Evolutionary conservation across 2,888 invertebrate species (phyloP).

Genomic region (Argyresthia albistria): DNA sequence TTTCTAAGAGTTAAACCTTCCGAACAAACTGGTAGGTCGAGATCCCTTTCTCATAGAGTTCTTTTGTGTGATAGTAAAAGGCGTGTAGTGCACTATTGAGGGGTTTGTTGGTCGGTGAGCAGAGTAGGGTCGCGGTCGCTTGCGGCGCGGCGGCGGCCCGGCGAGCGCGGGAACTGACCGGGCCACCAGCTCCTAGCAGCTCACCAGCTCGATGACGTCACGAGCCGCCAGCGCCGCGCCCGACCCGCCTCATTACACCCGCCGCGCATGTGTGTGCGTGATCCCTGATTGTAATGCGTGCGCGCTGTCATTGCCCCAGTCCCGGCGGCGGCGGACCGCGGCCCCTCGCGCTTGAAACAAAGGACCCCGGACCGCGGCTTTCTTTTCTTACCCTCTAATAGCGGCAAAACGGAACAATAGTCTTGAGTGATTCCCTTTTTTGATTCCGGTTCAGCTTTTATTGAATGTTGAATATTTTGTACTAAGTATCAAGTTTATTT

Average conservation of each 20-base stretch:
- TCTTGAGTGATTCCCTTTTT: background rate
- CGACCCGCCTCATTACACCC: background rate
- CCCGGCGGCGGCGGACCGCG: conserved; percentile 5
- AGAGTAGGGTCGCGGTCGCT: conserved; percentile 30
- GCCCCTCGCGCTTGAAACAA: conserved; percentile 46
- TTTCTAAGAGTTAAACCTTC: conserved; percentile 52
- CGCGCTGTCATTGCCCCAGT: conserved; percentile 53
- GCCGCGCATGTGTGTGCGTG: conserved; percentile 20
- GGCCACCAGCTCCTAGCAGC: no score
- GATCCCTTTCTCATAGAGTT: conserved; percentile 70
- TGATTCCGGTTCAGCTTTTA: background rate
- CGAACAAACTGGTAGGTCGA: conserved; percentile 69
- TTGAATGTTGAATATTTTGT: no score
- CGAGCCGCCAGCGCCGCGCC: background rate
- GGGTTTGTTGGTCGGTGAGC: conserved; percentile 28
- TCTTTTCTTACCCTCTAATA: conserved; percentile 1
- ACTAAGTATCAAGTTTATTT: no score
- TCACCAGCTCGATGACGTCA: background rate
- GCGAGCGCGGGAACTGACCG: no score
- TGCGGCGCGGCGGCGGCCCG: conserved; percentile 5
- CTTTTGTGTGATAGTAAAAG: conserved; percentile 64
- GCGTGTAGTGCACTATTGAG: conserved; percentile 54
- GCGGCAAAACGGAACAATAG: background rate
- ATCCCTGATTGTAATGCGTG: conserved; percentile 41
- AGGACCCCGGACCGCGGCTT: conserved; percentile 36